phyloP scores from a whole-genome alignment of 2,888 invertebrate genomes.

The Lapara coniferarum region DNA sequence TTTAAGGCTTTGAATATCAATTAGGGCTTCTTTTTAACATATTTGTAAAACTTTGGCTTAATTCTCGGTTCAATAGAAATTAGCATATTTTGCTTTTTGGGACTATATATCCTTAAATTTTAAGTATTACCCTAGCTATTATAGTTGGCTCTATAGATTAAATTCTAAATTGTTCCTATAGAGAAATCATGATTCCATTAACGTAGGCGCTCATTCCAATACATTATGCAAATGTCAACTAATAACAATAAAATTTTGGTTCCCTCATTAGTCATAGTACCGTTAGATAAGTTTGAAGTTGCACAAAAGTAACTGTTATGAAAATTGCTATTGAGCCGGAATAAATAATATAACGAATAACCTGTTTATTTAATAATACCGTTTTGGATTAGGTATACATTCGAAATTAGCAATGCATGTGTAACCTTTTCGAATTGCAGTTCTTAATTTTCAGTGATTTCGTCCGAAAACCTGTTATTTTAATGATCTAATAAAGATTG shows the following conservation, averaged over 20 bases:
- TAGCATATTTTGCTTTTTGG: too few species aligned
- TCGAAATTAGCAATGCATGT: background rate
- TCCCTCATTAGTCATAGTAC: constrained; percentile 27
- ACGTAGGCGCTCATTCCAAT: constrained; percentile 8
- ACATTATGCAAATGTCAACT: constrained; percentile 6
- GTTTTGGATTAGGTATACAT: background rate
- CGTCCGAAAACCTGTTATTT: too few species aligned
- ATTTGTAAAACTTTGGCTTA: too few species aligned
- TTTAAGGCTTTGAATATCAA: background rate
- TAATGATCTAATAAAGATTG: too few species aligned
- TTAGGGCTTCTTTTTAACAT: too few species aligned
- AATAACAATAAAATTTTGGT: constrained; percentile 18
- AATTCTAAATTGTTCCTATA: background rate
- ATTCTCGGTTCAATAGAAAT: too few species aligned
- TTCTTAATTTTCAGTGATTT: too few species aligned
- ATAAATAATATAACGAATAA: background rate
- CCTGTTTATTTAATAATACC: background rate
- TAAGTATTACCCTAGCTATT: background rate
- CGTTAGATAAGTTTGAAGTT: background rate
- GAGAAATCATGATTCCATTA: constrained; percentile 3
- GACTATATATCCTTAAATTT: too few species aligned
- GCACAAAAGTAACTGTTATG: constrained; percentile 2
- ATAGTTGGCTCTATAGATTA: background rate
- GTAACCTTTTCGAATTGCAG: background rate
- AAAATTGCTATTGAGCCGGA: background rate